phyloP scores from a whole-genome alignment of 1,140 invertebrate genomes.

The Choristoneura fumiferana region DNA sequence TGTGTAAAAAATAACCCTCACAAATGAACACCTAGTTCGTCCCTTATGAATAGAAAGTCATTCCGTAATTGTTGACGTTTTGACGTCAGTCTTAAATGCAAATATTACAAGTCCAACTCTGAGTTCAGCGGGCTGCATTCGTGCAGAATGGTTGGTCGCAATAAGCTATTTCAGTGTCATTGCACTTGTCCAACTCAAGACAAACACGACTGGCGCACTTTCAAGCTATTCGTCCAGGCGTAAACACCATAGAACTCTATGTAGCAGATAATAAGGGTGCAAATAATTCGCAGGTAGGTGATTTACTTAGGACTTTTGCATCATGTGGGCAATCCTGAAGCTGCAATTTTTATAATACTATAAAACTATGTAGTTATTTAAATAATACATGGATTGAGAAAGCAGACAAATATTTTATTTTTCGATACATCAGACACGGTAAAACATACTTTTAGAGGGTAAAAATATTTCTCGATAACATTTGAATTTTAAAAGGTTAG shows the following conservation, averaged over 20 bases:
- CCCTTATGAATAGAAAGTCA: not conserved
- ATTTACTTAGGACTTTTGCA: not conserved
- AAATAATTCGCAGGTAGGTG: too few species aligned
- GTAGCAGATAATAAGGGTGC: not conserved
- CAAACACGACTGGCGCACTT: conserved; percentile 10
- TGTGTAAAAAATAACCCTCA: too few species aligned
- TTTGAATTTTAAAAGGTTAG: too few species aligned
- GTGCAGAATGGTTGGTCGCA: conserved; percentile 1
- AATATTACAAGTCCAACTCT: conserved; percentile 3
- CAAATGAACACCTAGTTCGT: not conserved
- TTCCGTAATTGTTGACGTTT: not conserved
- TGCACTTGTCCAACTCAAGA: conserved; percentile 13
- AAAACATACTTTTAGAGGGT: too few species aligned
- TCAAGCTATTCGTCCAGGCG: not conserved
- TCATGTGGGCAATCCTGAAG: not conserved
- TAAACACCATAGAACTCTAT: not conserved
- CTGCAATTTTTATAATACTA: conserved; percentile 11
- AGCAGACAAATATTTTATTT: too few species aligned
- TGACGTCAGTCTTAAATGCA: conserved; percentile 6
- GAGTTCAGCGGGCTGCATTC: conserved; percentile 2
- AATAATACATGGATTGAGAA: too few species aligned
- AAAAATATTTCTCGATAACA: too few species aligned
- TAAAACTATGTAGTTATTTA: too few species aligned
- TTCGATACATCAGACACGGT: too few species aligned
- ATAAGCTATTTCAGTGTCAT: conserved; percentile 5